Conservation (phyloP, 2,888 invertebrate species). For the Euplagia quadripunctaria region DNA sequence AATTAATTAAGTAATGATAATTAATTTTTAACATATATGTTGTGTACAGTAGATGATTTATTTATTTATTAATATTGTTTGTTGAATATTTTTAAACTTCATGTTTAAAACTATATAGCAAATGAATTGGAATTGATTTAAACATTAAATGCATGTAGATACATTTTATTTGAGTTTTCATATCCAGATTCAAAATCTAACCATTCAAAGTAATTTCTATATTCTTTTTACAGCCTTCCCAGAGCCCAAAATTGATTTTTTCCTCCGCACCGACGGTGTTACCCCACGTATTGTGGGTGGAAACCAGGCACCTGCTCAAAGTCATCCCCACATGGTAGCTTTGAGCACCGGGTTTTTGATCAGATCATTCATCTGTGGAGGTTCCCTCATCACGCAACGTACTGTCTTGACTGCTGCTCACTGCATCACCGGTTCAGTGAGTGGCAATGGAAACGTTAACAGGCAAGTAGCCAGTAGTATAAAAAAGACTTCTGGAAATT, state of each 20-base stretch:
- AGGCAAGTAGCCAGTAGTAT: constrained; percentile 22
- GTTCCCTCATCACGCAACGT: constrained; percentile 38
- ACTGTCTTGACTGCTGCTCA: constrained; percentile 42
- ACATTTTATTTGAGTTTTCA: no score
- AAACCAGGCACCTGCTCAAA: constrained; percentile 24
- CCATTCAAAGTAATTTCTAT: neutral
- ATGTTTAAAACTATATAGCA: no score
- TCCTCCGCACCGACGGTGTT: constrained; percentile 61
- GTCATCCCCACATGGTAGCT: constrained; percentile 41
- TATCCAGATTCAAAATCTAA: no score
- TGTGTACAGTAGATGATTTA: no score
- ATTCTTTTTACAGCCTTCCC: constrained; percentile 61
- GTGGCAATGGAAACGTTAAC: constrained; percentile 7
- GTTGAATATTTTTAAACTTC: no score
- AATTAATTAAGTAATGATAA: no score
- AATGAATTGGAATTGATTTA: no score
- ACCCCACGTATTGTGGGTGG: constrained; percentile 46
- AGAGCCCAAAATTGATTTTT: constrained; percentile 56
- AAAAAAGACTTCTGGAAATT: no score
- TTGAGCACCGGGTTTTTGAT: constrained; percentile 28
- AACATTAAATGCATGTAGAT: no score
- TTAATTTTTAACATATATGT: no score
- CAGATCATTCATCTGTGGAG: constrained; percentile 29
- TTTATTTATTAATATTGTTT: no score
- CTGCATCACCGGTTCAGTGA: constrained; percentile 33